A percentile compares a stretch with the other conserved stretches of the same genome.
phyloP scores from a whole-genome alignment of 2,797 vertebrate species.

The Peromyscus melanophrys region DNA sequence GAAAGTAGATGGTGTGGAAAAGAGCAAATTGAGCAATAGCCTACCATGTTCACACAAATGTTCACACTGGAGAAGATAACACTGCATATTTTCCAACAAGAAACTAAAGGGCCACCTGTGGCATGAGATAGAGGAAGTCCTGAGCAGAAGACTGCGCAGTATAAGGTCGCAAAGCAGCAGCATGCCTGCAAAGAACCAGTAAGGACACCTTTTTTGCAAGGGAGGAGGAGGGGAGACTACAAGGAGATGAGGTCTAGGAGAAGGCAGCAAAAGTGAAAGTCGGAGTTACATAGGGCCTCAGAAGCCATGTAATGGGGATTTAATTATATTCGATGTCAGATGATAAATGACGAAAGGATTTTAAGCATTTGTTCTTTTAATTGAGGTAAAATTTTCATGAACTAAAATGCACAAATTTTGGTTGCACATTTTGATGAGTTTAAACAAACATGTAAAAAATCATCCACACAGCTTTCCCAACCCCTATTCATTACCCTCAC shows the following conservation, averaged over 20 bases:
- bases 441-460: background rate
- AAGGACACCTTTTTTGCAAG: background rate
- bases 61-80: background rate
- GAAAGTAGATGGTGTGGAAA: background rate
- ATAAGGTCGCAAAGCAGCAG: background rate
- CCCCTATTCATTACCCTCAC: no score
- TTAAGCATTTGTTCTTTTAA: background rate
- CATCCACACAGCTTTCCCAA: background rate
- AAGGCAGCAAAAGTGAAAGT: background rate
- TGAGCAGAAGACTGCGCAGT: background rate
- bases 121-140: background rate
- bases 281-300: background rate
- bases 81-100: background rate
- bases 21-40: background rate
- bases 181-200: background rate
- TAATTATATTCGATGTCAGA: background rate
- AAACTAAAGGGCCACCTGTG: background rate
- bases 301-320: background rate
- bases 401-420: background rate
- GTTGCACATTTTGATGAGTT: background rate
- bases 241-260: no score
- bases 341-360: background rate
- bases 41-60: background rate
- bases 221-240: no score
- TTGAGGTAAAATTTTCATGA: background rate